A percentile compares a stretch with the other conserved stretches of the same genome.
These are phyloP conservation scores for Sogatella furcifera DNA, from an alignment of 1,140 invertebrate genomes.

Conservation along the genomic window DNA sequence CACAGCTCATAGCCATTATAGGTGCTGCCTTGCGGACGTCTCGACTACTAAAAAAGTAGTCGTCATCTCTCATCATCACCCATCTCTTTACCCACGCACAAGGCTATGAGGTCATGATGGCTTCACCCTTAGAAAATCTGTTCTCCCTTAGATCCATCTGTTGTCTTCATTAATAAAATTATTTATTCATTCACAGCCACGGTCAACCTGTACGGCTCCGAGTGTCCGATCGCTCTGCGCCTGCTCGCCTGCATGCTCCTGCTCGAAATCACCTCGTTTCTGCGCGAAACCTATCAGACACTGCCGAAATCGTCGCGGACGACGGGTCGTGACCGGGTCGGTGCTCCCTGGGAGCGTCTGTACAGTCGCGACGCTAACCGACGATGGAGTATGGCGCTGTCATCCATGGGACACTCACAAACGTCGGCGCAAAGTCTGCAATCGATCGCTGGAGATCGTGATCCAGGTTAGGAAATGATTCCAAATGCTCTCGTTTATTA, in stretches of 20 bases:
- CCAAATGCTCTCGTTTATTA: no score
- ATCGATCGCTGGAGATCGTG: slow-evolving; percentile 70
- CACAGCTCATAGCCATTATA: no score
- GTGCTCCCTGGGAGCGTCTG: slow-evolving; percentile 64
- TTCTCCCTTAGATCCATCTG: no score
- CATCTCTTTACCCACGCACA: no score
- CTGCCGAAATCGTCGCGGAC: slow-evolving; percentile 48
- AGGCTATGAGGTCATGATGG: no score
- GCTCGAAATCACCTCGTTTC: slow-evolving; percentile 92
- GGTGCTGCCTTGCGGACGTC: no score
- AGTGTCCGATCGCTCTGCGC: slow-evolving; percentile 85
- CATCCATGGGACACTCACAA: slow-evolving; percentile 85
- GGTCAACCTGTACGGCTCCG: slow-evolving; percentile 70
- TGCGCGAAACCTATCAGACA: slow-evolving; percentile 79
- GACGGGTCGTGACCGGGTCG: slow-evolving; percentile 57
- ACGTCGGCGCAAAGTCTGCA: slow-evolving; percentile 84
- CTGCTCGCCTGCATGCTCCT: slow-evolving; percentile 87
- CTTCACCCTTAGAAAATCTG: no score
- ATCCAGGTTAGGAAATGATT: slow-evolving; percentile 39
- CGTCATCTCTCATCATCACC: no score
- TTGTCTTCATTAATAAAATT: slow-evolving; percentile 29
- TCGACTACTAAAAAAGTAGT: no score
- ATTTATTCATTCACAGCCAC: no score
- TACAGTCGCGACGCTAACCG: slow-evolving; percentile 68
- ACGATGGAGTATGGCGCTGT: slow-evolving; percentile 82